These are phyloP conservation scores for Sapajus apella DNA, from an alignment of 2,113 vertebrate genomes.

Conservation along the genomic window DNA sequence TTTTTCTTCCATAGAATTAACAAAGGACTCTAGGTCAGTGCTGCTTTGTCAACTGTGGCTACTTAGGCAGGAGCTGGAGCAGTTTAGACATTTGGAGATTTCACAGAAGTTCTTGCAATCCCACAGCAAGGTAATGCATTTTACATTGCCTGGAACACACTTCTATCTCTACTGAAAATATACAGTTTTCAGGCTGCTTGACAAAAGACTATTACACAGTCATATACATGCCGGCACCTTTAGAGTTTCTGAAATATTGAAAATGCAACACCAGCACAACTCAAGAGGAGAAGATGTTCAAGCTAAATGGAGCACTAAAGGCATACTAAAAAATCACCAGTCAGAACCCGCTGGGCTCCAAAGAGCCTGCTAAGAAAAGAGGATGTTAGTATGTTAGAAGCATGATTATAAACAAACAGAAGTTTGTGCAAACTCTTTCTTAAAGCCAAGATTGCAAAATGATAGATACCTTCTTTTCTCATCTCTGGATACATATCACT, in stretches of 20 bases:
- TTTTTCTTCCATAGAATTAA: slow-evolving; percentile 36
- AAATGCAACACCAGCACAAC: not conserved
- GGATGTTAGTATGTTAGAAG: not conserved
- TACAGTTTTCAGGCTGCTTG: not conserved
- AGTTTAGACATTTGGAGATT: not conserved
- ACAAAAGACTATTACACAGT: not conserved
- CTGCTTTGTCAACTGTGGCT: slow-evolving; percentile 21
- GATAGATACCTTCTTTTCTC: not conserved
- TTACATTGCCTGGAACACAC: not conserved
- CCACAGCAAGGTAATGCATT: not conserved
- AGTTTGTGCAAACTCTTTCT: not conserved
- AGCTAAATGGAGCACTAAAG: not conserved
- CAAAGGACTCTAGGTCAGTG: not conserved
- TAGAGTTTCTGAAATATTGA: not conserved
- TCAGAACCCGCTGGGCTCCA: not conserved
- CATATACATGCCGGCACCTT: not conserved
- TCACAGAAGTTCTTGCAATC: not conserved
- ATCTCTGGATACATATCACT: not conserved
- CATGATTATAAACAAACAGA: not conserved
- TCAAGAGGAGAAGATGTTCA: not conserved
- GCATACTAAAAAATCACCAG: not conserved
- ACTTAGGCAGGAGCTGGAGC: not conserved
- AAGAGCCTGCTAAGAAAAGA: not conserved
- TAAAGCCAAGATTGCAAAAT: not conserved
- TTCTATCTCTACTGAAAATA: not conserved